Percentiles rank a stretch among this genome's conserved stretches.
These are phyloP conservation scores for Thyatira batis DNA, from an alignment of 2,888 invertebrate species.

Conservation along the genomic window DNA sequence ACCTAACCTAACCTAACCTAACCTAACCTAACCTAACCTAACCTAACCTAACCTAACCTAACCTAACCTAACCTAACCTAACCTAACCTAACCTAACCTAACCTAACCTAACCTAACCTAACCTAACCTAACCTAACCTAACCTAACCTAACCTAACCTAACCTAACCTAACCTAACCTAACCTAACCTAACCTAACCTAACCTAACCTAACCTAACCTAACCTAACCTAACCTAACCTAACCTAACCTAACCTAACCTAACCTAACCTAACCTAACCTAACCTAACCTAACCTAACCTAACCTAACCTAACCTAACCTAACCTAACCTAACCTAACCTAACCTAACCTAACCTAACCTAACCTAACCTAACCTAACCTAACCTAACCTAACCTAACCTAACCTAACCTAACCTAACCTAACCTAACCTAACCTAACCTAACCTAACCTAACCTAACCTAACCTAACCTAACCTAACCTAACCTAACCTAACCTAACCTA, in stretches of 20 bases:
- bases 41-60: constrained; percentile 2
- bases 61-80: constrained; percentile 1
- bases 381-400: constrained; percentile 6
- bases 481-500: constrained; percentile 5
- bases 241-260: constrained; percentile 6
- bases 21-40: constrained; percentile 2
- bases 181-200: constrained; percentile 8
- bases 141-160: constrained; percentile 6
- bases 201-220: constrained; percentile 3
- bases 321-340: constrained; percentile 7
- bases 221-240: constrained; percentile 2
- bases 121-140: constrained; percentile 6
- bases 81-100: constrained; percentile 2
- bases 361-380: constrained; percentile 6
- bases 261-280: constrained; percentile 8
- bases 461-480: constrained; percentile 6
- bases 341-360: constrained; percentile 6
- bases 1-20: constrained; percentile 2
- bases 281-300: constrained; percentile 6
- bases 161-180: constrained; percentile 7
- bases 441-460: constrained; percentile 4
- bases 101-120: constrained; percentile 6
- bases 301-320: constrained; percentile 7
- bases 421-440: constrained; percentile 6
- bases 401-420: constrained; percentile 6